Base-by-base conservation (phyloP, 1,140 invertebrate genomes). In the Drosophila guanche region DNA sequence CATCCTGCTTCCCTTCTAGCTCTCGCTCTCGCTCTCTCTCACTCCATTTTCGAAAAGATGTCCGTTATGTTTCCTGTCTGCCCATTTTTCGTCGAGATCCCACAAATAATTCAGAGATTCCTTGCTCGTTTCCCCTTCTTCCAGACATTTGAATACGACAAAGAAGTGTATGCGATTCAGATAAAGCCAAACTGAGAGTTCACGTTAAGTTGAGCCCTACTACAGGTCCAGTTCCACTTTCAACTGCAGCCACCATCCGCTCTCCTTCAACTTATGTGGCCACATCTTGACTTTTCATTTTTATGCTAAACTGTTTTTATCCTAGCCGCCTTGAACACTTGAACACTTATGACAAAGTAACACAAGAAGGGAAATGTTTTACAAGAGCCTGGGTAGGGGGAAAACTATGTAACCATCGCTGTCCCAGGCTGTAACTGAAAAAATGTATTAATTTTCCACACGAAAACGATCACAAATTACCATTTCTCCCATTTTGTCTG, bases 231-330 rank as follows among this genome's bases (percentile, higher is more conserved):
- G 58, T 71, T 59, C 41, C 22, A 22, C 54, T 55, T 72, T 45
- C 56, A 58, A 10, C 10, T 37, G 8, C 33, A 12, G 33, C 33
- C 12, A 4, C 10, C 3, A 2, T 37, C 8, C 29, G 2, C 29
- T 10, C 29, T 47, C 52, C 57, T 23, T 45, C 42, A 37, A 20
- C 46, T 62, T 60, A 55, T 65, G 41, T 14, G 68, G 50, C 61
- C 58, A 33, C 41, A 52, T 61, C 61, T 79, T 84, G 67, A 76
- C 53, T 85, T 79, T 76, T 68, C 50, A 76, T 84, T 76, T 76
- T 68, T 79, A 85, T 84, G 80, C 76, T 85, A 84, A 84, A 68
- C 80, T 68, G 58, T 72, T 85, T n/a, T n/a, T n/a, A n/a, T 79
- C 66, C n/a, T n/a, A n/a, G n/a, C n/a, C n/a, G n/a, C n/a, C n/a